These are phyloP conservation scores for Pomatorhinus ruficollis DNA, from an alignment of 2,113 vertebrate species.

Conservation along the genomic window DNA sequence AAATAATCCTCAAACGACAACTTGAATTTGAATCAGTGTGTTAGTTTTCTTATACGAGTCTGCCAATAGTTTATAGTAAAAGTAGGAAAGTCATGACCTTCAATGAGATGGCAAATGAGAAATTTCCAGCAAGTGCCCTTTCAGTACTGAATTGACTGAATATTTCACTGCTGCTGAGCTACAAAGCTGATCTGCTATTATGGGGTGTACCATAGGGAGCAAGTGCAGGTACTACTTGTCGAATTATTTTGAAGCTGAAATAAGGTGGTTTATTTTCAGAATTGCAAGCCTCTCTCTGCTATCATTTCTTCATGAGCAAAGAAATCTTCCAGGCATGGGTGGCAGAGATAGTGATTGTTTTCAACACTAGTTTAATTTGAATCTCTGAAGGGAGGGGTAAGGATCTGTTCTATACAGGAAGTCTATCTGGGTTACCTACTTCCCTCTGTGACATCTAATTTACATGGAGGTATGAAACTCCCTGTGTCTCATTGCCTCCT, in stretches of 20 bases:
- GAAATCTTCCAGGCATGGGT: neutral
- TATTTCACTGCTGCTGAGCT: neutral
- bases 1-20: neutral
- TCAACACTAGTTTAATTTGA: neutral
- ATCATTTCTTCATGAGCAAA: neutral
- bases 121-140: neutral
- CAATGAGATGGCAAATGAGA: neutral
- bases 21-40: neutral
- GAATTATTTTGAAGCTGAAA: neutral
- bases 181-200: neutral
- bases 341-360: neutral
- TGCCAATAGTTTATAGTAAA: neutral
- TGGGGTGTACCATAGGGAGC: neutral
- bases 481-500: neutral
- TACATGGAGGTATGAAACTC: neutral
- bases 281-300: neutral
- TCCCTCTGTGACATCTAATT: neutral
- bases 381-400: neutral
- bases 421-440: neutral
- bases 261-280: neutral
- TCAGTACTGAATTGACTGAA: neutral
- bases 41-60: neutral
- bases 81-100: neutral
- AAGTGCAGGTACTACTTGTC: neutral
- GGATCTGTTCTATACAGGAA: neutral